Conservation (phyloP, 2,113 vertebrate genomes). For the Spermophilus dauricus region DNA sequence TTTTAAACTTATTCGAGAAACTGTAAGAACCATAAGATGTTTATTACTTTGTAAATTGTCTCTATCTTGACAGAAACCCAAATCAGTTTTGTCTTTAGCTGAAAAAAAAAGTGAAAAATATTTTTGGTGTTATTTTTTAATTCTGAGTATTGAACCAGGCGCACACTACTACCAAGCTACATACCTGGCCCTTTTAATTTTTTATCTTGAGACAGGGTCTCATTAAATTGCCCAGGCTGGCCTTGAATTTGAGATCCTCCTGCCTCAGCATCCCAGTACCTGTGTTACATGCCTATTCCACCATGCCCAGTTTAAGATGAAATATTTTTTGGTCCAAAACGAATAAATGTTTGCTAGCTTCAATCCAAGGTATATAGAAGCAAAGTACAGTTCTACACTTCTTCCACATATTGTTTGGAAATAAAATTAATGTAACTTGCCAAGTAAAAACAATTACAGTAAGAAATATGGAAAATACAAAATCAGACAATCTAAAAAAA, state of each 20-base stretch:
- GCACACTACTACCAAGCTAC: no score
- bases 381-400: background rate
- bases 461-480: slow-evolving; percentile 8
- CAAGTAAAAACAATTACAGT: slow-evolving; percentile 23
- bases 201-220: no score
- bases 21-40: background rate
- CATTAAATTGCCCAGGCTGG: no score
- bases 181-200: no score
- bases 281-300: no score
- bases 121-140: no score
- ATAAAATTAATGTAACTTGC: slow-evolving; percentile 6
- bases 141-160: no score
- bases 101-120: background rate
- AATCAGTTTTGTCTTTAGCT: slow-evolving; percentile 37
- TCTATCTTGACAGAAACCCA: background rate
- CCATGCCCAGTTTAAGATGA: background rate
- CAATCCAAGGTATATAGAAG: background rate
- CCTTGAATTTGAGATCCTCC: no score
- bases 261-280: no score
- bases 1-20: slow-evolving; percentile 14
- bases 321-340: background rate
- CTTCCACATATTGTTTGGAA: slow-evolving; percentile 4
- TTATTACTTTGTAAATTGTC: background rate
- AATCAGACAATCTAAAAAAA: background rate
- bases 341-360: background rate